Evolutionary conservation across 2,113 vertebrate genomes (phyloP), one percentile per base, ranked within the genome.

Genomic region (Acanthochromis polyacanthus): DNA sequence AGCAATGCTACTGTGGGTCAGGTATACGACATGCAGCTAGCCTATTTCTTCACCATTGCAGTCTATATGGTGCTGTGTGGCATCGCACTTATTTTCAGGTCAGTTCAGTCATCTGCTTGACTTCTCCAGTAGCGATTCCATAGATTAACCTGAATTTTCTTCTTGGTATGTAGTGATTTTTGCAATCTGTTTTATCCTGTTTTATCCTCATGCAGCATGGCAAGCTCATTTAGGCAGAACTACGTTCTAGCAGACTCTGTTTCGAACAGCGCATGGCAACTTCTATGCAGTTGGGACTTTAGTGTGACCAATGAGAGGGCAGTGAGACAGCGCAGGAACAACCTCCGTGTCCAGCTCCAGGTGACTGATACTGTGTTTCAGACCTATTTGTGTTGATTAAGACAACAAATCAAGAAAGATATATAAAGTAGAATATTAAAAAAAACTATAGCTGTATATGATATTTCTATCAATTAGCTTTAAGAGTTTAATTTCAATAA

Each of bases 241-340:
- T 96, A 96, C 2, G 53, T 95, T 17, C 87, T 94, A 22, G 91
- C 90, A 32, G 89, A 93, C 16, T 2, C 72, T 0, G 51, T 83
- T 55, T 90, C 95, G 32, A 92, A 92, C 80, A 94, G 94, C 0
- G 93, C 96, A 0, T 94, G 95, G 89, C 96, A 95, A 55, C 95
- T 99, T 55, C 83, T 99, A 75, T 98, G 96, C 77, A 92, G 93
- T 92, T 99, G 98, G 98, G 97, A 99, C 80, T 99, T 98, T 73
- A 97, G 89, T 1, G 84, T 99, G 23, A 95, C 93, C 19, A 96
- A 95, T 10, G 96, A 96, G 52, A 96, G 88, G 79, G 95, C 97
- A 0, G 96, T 99, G 71, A 95, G 89, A 56, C 93, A 95, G 79
- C 95, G 95, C 70, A 97, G 96, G 84, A 97, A 94, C 90, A 98